Percentiles rank a stretch among this genome's conserved stretches.
Evolutionary conservation across 2,113 vertebrate species (phyloP).

Genomic region (Ceratotherium simum): DNA sequence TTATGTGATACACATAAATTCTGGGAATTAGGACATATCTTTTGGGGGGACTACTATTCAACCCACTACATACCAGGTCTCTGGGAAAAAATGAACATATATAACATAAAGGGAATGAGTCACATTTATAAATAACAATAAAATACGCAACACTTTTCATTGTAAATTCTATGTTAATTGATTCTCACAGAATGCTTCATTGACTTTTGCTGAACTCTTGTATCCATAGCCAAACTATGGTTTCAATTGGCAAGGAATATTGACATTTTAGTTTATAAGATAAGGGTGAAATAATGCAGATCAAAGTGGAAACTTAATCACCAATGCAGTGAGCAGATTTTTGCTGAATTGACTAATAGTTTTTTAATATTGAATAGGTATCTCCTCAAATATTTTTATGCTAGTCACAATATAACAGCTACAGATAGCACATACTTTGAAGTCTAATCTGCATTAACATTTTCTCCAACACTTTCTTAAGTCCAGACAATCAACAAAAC

Average conservation of each 20-base stretch:
- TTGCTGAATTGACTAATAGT: background rate
- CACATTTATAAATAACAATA: background rate
- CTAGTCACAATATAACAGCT: background rate
- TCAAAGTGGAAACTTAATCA: background rate
- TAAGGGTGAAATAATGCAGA: conserved; percentile 9
- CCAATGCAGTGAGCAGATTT: background rate
- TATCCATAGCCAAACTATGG: background rate
- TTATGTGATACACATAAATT: background rate
- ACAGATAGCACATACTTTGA: background rate
- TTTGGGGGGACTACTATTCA: background rate
- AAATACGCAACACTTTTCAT: background rate
- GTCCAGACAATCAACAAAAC: background rate
- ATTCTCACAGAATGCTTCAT: background rate
- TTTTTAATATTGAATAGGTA: background rate
- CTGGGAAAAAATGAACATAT: background rate
- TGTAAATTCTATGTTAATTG: background rate
- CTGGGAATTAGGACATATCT: background rate
- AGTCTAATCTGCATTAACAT: background rate
- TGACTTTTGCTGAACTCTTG: background rate
- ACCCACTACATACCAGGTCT: background rate
- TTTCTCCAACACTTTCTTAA: background rate
- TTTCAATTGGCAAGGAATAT: background rate
- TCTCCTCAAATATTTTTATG: background rate
- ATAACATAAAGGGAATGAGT: background rate
- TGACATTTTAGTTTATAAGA: background rate